These are phyloP conservation scores for Tetramorium alpestre DNA, from an alignment of 1,140 invertebrate genomes.

Conservation along the genomic window DNA sequence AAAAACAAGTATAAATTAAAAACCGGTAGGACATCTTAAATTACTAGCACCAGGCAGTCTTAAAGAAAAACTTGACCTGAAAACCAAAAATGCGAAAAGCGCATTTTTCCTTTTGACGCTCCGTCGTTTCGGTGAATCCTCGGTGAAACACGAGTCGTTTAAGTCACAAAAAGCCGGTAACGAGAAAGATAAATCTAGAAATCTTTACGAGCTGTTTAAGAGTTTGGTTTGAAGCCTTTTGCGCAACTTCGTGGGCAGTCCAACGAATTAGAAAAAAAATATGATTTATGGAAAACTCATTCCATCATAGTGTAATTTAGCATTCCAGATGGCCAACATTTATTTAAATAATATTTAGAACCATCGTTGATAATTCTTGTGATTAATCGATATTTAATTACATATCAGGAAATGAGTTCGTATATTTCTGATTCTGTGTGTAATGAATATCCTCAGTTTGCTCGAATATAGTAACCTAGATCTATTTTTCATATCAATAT, in stretches of 20 bases:
- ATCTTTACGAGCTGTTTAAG: constrained; percentile 61
- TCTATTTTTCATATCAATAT: neutral
- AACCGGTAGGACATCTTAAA: constrained; percentile 27
- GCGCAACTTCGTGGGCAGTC: neutral
- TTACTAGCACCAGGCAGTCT: constrained; percentile 26
- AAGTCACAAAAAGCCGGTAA: constrained; percentile 39
- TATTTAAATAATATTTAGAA: neutral
- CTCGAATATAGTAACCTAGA: neutral
- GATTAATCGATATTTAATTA: neutral
- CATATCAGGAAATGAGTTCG: neutral
- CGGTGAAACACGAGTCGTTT: constrained; percentile 46
- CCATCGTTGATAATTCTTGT: neutral
- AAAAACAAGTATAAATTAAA: neutral
- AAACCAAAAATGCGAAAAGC: constrained; percentile 4
- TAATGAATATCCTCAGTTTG: neutral
- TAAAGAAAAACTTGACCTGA: constrained; percentile 7
- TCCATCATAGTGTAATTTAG: constrained; percentile 27
- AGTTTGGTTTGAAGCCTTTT: constrained; percentile 21
- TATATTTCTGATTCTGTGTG: neutral
- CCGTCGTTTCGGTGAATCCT: constrained; percentile 5
- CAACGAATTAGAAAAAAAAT: constrained; percentile 5
- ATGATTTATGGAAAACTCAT: constrained; percentile 22
- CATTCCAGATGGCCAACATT: neutral
- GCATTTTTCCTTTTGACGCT: constrained; percentile 9
- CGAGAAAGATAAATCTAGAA: constrained; percentile 56